These are phyloP conservation scores for Octonoba sinensis DNA, from an alignment of 2,888 invertebrate genomes.

Conservation along the genomic window DNA sequence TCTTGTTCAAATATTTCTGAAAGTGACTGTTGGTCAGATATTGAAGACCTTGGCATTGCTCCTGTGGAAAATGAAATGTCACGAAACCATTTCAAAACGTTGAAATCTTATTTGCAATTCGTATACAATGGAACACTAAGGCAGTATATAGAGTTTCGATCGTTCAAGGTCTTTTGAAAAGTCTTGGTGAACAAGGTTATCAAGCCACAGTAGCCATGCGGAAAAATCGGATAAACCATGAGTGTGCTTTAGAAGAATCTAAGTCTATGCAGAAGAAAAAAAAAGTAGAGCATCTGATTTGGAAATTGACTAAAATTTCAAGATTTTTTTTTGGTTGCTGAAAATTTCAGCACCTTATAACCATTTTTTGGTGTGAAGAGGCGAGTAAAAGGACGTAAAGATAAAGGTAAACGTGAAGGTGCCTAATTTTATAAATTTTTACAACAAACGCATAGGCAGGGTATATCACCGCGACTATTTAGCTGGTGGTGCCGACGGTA, in stretches of 20 bases:
- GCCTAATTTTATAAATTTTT: background rate
- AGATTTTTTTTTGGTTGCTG: slow-evolving; percentile 7
- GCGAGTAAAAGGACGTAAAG: slow-evolving; percentile 26
- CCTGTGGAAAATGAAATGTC: slow-evolving; percentile 19
- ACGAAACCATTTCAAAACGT: slow-evolving; percentile 21
- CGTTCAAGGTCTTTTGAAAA: slow-evolving; percentile 22
- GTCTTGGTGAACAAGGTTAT: slow-evolving; percentile 21
- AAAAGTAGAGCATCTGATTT: slow-evolving; percentile 9
- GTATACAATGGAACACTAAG: slow-evolving; percentile 16
- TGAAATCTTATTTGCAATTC: slow-evolving; percentile 28
- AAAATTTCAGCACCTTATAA: slow-evolving; percentile 4
- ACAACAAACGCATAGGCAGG: background rate
- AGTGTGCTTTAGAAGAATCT: slow-evolving; percentile 13
- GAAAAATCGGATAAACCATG: slow-evolving; percentile 23
- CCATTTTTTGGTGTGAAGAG: slow-evolving; percentile 14
- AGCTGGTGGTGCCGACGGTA: no score
- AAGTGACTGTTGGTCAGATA: slow-evolving; percentile 28
- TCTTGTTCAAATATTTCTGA: slow-evolving; percentile 33
- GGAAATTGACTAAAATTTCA: slow-evolving; percentile 14
- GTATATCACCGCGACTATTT: no score
- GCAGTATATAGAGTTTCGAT: background rate
- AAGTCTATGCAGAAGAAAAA: slow-evolving; percentile 18
- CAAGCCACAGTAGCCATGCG: slow-evolving; percentile 20
- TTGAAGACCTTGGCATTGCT: slow-evolving; percentile 27
- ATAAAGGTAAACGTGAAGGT: slow-evolving; percentile 22